phyloP scores from a whole-genome alignment of 2,113 vertebrate genomes.

The Myotis lucifugus region DNA sequence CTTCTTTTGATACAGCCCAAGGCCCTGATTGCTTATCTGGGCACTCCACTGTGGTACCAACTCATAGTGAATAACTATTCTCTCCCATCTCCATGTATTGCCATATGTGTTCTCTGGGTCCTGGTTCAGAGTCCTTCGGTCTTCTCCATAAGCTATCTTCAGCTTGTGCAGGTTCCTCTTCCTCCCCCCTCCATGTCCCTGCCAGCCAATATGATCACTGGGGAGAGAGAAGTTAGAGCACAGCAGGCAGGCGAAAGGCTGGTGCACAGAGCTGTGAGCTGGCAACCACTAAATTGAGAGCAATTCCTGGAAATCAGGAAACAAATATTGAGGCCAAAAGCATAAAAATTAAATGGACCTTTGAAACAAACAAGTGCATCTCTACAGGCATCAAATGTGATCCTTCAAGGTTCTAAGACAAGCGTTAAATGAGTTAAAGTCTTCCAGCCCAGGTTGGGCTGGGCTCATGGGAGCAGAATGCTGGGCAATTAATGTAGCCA shows the following conservation, averaged over 20 bases:
- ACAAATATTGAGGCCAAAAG: conserved; percentile 68
- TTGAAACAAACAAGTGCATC: conserved; percentile 73
- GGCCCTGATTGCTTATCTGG: background rate
- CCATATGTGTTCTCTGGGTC: background rate
- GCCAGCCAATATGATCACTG: background rate
- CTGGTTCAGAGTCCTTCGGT: background rate
- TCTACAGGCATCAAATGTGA: conserved; percentile 63
- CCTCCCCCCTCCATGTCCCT: background rate
- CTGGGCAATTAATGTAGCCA: background rate
- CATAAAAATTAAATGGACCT: conserved; percentile 72
- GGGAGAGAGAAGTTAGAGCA: background rate
- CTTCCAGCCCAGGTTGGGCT: background rate
- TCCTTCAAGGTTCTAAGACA: conserved; percentile 36
- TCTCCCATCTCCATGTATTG: background rate
- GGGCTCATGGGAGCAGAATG: background rate
- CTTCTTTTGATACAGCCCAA: background rate
- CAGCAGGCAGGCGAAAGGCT: conserved; percentile 39
- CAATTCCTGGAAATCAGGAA: conserved; percentile 77
- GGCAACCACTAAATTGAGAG: conserved; percentile 68
- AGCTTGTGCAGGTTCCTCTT: background rate
- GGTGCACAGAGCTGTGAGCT: conserved; percentile 39
- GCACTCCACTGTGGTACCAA: background rate
- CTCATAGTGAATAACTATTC: background rate
- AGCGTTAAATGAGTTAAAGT: conserved; percentile 49
- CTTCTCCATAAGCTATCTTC: background rate